Percentiles rank a stretch among this genome's conserved stretches.
Evolutionary conservation across 2,888 invertebrate species (phyloP).

Genomic region (Dinocampus coccinellae): DNA sequence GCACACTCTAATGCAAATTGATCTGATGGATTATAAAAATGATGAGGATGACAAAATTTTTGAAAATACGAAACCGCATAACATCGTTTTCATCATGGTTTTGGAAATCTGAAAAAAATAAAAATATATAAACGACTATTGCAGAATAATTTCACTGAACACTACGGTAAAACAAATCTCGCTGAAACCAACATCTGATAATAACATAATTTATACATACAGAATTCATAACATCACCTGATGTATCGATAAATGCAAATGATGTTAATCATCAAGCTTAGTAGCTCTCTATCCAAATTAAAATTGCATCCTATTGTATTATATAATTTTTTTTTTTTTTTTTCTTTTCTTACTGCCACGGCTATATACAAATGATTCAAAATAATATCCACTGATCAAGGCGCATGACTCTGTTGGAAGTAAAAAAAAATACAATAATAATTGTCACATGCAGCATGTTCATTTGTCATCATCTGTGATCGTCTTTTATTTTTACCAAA

Average conservation of each 20-base stretch:
- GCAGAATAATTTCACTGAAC: neutral
- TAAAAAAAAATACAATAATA: neutral
- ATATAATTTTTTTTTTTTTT: neutral
- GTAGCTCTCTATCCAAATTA: neutral
- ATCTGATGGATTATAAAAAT: slow-evolving; percentile 40
- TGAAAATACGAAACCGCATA: slow-evolving; percentile 35
- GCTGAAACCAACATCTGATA: slow-evolving; percentile 38
- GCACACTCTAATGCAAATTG: slow-evolving; percentile 39
- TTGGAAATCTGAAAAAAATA: slow-evolving; percentile 26
- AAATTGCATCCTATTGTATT: neutral
- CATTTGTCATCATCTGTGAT: neutral
- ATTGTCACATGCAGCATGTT: neutral
- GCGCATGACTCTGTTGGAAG: neutral
- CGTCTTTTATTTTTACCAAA: neutral
- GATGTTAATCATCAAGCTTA: neutral
- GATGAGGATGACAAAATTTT: slow-evolving; percentile 33
- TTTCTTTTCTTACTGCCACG: neutral
- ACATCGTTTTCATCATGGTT: slow-evolving; percentile 46
- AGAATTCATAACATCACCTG: neutral
- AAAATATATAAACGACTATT: neutral
- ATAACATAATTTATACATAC: neutral
- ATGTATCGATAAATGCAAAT: neutral
- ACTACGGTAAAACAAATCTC: slow-evolving; percentile 38
- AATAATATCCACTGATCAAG: neutral
- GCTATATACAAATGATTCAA: neutral